Conservation (phyloP, 2,113 vertebrate species). For the Cynocephalus volans region DNA sequence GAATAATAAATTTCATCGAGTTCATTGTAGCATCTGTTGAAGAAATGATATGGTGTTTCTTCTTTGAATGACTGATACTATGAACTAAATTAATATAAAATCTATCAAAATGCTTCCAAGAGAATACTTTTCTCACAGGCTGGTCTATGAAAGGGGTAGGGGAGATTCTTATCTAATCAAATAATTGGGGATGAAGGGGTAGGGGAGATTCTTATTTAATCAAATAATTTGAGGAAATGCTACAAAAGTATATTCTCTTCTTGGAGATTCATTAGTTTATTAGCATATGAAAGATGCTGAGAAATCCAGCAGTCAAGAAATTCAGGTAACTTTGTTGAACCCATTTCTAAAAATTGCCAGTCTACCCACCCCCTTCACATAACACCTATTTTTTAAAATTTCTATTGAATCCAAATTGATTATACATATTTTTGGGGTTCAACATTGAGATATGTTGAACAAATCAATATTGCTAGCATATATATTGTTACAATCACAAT, state of each 20-base stretch:
- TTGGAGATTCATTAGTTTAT: background rate
- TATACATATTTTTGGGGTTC: too few relatives aligned
- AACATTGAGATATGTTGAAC: too few relatives aligned
- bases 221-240: constrained; percentile 34
- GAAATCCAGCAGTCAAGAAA: constrained; percentile 15
- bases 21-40: background rate
- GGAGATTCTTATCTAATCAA: too few relatives aligned
- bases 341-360: background rate
- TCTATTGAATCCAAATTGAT: too few relatives aligned
- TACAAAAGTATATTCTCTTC: background rate
- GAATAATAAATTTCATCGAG: background rate
- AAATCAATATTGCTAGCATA: too few relatives aligned
- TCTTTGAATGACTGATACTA: background rate
- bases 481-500: too few relatives aligned
- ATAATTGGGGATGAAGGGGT: accelerated
- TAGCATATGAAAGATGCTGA: background rate
- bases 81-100: background rate
- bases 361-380: background rate
- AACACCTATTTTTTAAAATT: background rate
- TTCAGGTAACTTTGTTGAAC: background rate
- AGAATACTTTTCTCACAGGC: background rate
- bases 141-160: background rate
- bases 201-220: background rate
- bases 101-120: background rate
- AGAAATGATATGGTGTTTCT: background rate